phyloP scores from a whole-genome alignment of 2,113 vertebrate species.

The Rhinolophus ferrumequinum region DNA sequence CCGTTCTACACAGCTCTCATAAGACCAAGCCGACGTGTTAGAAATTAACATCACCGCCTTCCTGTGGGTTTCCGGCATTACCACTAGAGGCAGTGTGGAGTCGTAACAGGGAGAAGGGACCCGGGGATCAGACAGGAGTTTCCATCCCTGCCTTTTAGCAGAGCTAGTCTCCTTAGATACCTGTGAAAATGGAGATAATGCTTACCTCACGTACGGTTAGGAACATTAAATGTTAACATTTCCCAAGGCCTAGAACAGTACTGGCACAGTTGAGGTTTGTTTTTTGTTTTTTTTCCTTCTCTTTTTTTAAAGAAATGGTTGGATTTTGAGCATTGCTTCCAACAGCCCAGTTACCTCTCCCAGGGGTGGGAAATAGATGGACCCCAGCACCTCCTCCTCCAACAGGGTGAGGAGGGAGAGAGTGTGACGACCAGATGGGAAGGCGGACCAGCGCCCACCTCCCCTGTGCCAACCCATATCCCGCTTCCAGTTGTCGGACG shows the following conservation, averaged over 20 bases:
- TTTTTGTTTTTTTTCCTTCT: background rate
- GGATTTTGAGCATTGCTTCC: background rate
- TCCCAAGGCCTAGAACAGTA: background rate
- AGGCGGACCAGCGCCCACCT: too few species aligned
- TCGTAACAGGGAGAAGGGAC: too few species aligned
- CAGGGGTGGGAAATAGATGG: background rate
- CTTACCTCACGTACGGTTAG: background rate
- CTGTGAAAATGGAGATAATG: background rate
- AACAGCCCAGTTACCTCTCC: background rate
- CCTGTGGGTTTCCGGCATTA: background rate
- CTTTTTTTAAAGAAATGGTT: background rate
- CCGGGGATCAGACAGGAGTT: background rate
- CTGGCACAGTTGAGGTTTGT: background rate
- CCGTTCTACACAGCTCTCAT: background rate
- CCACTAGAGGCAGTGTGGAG: background rate
- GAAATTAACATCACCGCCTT: background rate
- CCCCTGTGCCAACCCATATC: background rate
- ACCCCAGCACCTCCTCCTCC: background rate
- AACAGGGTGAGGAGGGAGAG: background rate
- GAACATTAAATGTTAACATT: background rate
- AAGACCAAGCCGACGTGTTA: background rate
- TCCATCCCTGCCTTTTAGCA: background rate
- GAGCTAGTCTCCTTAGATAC: background rate
- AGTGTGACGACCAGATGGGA: background rate
- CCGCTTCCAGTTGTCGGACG: slow-evolving; percentile 86